Evolutionary conservation across 2,797 vertebrate genomes (phyloP).

Genomic region (Scomberomorus guttatus): DNA sequence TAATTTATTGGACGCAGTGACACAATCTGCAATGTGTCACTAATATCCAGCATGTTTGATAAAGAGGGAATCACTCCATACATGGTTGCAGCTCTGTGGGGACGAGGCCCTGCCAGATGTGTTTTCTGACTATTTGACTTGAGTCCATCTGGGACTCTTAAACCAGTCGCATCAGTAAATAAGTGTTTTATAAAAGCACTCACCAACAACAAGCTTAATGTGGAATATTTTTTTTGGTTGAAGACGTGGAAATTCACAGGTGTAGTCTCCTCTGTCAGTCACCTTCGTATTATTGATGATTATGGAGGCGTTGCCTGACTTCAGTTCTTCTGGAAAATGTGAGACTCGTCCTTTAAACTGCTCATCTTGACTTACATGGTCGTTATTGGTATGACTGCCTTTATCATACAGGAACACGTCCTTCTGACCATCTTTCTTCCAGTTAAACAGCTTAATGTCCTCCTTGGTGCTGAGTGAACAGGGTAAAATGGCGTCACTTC

Average conservation of each 20-base stretch:
- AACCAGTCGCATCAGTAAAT: not conserved
- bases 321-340: too few relatives aligned
- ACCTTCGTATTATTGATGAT: too few relatives aligned
- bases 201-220: not conserved
- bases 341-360: rapidly evolving
- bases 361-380: rapidly evolving
- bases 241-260: not conserved
- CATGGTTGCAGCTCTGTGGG: too few relatives aligned
- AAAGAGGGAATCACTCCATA: too few relatives aligned
- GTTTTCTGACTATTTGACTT: not conserved
- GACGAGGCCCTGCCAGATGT: too few relatives aligned
- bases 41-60: too few relatives aligned
- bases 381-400: rapidly evolving
- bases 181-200: constrained; percentile 1
- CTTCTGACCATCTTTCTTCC: rapidly evolving
- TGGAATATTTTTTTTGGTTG: rapidly evolving
- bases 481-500: not conserved
- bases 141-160: not conserved
- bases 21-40: too few relatives aligned
- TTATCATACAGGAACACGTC: not conserved
- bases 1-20: too few relatives aligned
- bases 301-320: too few relatives aligned
- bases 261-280: not conserved
- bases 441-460: rapidly evolving
- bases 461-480: rapidly evolving